These are phyloP conservation scores for Poicephalus meyeri DNA, from an alignment of 2,113 vertebrate species.

Conservation along the genomic window DNA sequence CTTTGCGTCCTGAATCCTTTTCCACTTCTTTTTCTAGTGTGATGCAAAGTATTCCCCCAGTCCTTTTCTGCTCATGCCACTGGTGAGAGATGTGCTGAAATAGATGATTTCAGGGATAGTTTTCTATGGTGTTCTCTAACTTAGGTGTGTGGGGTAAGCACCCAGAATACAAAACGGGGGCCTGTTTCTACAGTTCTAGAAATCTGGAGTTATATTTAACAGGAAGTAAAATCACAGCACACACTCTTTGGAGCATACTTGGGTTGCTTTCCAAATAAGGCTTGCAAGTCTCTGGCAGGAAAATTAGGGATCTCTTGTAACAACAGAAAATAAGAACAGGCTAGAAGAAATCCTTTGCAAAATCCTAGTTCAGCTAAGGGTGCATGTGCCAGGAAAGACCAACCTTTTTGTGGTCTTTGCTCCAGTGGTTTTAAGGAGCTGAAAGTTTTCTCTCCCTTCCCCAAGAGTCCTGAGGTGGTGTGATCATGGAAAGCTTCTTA, in stretches of 20 bases:
- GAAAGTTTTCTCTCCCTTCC: not conserved
- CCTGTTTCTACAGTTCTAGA: constrained; percentile 5
- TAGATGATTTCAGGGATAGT: not conserved
- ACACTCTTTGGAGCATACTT: not conserved
- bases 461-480: not conserved
- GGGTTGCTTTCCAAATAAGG: constrained; percentile 34
- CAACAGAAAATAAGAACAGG: constrained; percentile 7
- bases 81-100: not conserved
- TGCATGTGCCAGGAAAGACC: not conserved
- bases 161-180: not conserved
- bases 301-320: not conserved
- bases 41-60: not conserved
- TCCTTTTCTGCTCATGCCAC: not conserved
- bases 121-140: not conserved
- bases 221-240: constrained; percentile 19
- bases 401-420: not conserved
- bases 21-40: not conserved
- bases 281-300: constrained; percentile 8
- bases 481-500: constrained; percentile 18
- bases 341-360: constrained; percentile 23
- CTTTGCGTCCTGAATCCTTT: not conserved
- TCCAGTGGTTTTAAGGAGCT: not conserved
- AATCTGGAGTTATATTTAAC: constrained; percentile 20
- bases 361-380: not conserved
- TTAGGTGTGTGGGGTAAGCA: not conserved